phyloP scores from a whole-genome alignment of 2,888 invertebrate genomes.

The Scaptomyza caliginosa region DNA sequence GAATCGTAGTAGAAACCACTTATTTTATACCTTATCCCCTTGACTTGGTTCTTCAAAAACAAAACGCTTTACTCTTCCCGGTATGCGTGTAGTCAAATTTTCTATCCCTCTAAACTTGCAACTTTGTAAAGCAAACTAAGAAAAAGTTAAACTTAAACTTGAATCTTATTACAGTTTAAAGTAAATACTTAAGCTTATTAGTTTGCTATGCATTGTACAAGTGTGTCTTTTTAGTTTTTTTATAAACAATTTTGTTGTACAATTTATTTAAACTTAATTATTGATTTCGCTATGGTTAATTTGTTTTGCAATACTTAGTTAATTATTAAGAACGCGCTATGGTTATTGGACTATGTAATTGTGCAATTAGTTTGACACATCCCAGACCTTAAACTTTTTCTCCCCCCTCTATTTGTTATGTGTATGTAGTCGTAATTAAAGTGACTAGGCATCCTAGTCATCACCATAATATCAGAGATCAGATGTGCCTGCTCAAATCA shows the following conservation, averaged over 20 bases:
- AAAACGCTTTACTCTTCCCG: conserved; percentile 41
- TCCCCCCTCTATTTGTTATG: conserved; percentile 25
- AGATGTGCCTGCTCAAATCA: conserved; percentile 22
- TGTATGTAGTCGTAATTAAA: conserved; percentile 39
- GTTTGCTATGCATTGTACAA: conserved; percentile 13
- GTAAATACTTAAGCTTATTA: neutral
- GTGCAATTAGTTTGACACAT: conserved; percentile 47
- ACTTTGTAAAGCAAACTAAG: conserved; percentile 15
- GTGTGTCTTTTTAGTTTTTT: conserved; percentile 43
- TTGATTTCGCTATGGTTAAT: conserved; percentile 62
- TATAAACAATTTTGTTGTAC: conserved; percentile 59
- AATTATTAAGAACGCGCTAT: conserved; percentile 60
- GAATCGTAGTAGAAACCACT: conserved; percentile 28
- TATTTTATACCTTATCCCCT: conserved; percentile 32
- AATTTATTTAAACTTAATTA: conserved; percentile 50
- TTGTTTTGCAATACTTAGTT: conserved; percentile 49
- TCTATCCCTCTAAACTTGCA: conserved; percentile 19
- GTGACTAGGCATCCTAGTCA: conserved; percentile 63
- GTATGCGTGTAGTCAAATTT: conserved; percentile 51
- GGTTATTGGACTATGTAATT: conserved; percentile 64
- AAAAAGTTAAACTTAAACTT: too few species aligned
- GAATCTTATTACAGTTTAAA: conserved; percentile 1
- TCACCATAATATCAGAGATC: conserved; percentile 18
- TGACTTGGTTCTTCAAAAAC: conserved; percentile 32
- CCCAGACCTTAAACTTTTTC: neutral